These are phyloP conservation scores for Pantherophis alleghaniensis DNA, from an alignment of 2,797 vertebrate species.

Conservation along the genomic window DNA sequence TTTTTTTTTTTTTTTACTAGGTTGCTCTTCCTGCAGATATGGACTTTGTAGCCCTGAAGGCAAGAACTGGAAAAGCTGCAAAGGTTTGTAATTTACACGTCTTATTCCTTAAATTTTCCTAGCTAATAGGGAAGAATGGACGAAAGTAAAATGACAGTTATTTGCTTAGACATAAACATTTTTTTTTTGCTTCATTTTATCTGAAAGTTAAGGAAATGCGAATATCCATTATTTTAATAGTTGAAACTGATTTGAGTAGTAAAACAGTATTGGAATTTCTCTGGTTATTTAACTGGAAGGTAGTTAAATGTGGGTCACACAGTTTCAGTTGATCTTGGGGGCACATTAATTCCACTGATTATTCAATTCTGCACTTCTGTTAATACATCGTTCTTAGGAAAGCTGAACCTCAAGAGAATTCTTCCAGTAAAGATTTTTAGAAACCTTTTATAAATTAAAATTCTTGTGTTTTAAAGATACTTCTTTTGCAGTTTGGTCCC, in stretches of 20 bases:
- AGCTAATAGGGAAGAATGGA: neutral
- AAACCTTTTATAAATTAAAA: neutral
- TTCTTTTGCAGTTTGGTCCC: neutral
- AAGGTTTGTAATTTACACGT: constrained; percentile 75
- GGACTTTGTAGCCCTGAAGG: constrained; percentile 84
- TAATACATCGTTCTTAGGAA: neutral
- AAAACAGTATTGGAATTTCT: neutral
- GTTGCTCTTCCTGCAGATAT: constrained; percentile 87
- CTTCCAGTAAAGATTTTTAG: neutral
- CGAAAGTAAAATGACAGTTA: neutral
- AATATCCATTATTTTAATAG: neutral
- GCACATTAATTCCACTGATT: neutral
- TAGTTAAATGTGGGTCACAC: neutral
- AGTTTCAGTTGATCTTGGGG: neutral
- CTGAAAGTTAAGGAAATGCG: neutral
- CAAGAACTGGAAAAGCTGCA: constrained; percentile 91
- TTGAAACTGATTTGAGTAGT: neutral
- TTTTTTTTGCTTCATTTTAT: neutral
- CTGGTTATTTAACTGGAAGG: neutral
- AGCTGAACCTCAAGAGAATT: neutral
- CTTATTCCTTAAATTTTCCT: neutral
- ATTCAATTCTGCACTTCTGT: neutral
- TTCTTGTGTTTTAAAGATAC: neutral
- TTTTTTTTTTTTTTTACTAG: constrained; percentile 63
- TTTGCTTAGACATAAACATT: neutral